Percentiles rank a stretch among this genome's conserved stretches.
Conservation (phyloP, 2,113 vertebrate species). For the Pseudopodoces humilis region DNA sequence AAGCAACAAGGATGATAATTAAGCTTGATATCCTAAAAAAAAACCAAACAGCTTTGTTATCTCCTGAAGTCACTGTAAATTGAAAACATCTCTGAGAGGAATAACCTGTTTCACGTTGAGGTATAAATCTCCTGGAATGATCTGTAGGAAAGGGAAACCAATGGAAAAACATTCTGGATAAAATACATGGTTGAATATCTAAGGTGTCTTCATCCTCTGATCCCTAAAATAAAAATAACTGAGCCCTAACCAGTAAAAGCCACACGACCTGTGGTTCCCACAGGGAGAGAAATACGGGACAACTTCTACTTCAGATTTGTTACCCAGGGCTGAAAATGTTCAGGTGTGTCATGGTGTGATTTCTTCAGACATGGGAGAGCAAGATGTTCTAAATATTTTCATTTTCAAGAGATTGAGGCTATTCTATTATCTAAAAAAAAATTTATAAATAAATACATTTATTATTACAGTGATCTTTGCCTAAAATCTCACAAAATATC, state of each 20-base stretch:
- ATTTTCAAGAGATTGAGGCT: neutral
- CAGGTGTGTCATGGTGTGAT: neutral
- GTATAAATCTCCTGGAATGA: neutral
- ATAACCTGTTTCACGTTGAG: neutral
- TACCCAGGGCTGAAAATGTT: neutral
- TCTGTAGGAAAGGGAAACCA: neutral
- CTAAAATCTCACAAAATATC: neutral
- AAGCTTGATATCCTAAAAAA: neutral
- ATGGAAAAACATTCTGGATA: neutral
- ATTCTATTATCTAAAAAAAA: neutral
- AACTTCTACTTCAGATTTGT: neutral
- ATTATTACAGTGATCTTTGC: neutral
- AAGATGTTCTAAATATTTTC: neutral
- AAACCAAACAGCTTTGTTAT: neutral
- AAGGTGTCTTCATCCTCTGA: neutral
- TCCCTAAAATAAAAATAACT: neutral
- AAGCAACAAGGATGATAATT: neutral
- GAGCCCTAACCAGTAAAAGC: neutral
- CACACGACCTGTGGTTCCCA: neutral
- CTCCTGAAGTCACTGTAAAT: neutral
- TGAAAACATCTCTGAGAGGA: neutral
- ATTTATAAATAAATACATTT: neutral
- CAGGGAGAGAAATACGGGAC: neutral
- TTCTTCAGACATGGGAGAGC: neutral
- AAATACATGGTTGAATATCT: neutral